phyloP scores from a whole-genome alignment of 2,113 vertebrate species.

The Benitochromis conjunctus region DNA sequence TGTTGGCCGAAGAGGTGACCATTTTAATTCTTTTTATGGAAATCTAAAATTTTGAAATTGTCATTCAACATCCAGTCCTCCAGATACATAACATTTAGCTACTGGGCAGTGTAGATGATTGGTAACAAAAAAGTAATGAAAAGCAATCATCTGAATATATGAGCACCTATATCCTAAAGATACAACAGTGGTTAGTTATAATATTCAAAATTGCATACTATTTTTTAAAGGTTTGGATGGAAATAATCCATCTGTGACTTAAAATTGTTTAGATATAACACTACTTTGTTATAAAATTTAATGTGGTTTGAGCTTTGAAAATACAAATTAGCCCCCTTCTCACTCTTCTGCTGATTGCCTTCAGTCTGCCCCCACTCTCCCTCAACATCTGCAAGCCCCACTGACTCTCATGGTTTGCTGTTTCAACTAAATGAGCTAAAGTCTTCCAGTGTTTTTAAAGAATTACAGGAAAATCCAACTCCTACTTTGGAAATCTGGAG shows the following conservation, averaged over 20 bases:
- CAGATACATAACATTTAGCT: background rate
- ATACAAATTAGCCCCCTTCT: background rate
- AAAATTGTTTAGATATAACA: background rate
- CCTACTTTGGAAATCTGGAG: background rate
- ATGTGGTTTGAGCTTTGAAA: background rate
- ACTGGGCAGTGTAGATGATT: background rate
- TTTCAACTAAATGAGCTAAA: background rate
- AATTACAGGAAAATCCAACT: background rate
- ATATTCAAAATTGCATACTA: background rate
- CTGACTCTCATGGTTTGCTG: background rate
- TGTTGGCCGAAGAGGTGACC: fast-evolving
- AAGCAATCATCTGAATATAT: background rate
- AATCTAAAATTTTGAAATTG: no score
- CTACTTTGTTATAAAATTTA: background rate
- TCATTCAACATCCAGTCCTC: background rate
- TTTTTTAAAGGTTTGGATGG: background rate
- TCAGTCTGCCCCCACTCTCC: background rate
- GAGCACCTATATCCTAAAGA: background rate
- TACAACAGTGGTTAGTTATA: background rate
- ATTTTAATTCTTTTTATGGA: background rate
- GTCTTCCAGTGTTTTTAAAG: background rate
- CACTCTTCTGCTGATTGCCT: background rate
- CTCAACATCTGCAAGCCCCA: background rate
- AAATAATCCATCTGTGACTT: background rate
- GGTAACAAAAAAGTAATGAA: background rate